Base-by-base conservation (phyloP, 1,140 invertebrate genomes). In the Diuraphis noxia region DNA sequence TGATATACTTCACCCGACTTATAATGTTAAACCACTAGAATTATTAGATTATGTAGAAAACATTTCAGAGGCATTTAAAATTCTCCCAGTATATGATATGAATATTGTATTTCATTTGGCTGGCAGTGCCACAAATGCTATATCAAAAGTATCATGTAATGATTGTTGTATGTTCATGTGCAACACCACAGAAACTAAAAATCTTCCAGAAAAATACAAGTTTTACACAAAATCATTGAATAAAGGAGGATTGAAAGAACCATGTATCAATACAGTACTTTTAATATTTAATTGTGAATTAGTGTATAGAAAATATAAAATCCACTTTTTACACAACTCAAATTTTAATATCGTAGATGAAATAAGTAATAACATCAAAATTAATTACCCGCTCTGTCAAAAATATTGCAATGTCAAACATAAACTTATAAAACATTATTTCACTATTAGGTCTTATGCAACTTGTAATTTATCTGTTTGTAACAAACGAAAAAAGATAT, bases 381-480 rank as follows among this genome's bases (percentile, higher is more conserved):
- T 77, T 77, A 77, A 77, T 36, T 77, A 77, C 5, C 72, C 72
- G 36, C 72, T 34, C 1, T 77, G 72, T 34, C n/a, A 34, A 77
- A 77, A 77, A 77, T 5, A 77, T 77, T 77, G 72, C 9, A 77
- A 77, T 77, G 72, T 77, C 72, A 77, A 77, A 77, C n/a, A 19
- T 77, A 77, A 77, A 34, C 72, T 72, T 77, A n/a, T 77, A 77
- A 77, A 77, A 77, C 72, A 77, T 77, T 77, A 77, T 77, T 77
- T 77, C 36, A 77, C 72, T 34, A n/a, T 77, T 5, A 36, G 72
- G 1, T 77, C 72, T 77, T 77, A 77, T 34, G 34, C 72, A 77
- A 77, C 72, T 34, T 77, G 13, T 77, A 77, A 77, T 77, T 77
- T 77, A 77, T 77, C 34, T 6, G 1, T 77, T 36, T 77, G 30